Evolutionary conservation across 1,140 invertebrate species (phyloP), one percentile per base, ranked within the genome.

Genomic region (Dinoponera quadriceps): DNA sequence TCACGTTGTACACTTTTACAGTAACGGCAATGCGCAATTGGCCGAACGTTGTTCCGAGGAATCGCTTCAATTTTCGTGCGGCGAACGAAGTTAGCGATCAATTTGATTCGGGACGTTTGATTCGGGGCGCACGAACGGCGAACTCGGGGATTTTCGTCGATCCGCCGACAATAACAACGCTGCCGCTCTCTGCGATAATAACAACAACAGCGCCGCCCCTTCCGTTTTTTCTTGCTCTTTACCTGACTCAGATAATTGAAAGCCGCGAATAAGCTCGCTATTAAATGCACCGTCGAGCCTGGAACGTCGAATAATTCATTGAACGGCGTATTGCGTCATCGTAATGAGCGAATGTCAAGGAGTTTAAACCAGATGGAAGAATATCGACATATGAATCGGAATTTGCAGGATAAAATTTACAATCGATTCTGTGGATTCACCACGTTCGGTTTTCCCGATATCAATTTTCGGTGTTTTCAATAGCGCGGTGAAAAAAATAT

Each of bases 391-490:
- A 5, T 13, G 22, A 59, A 29, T 20, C 51, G 13, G n/a, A 57
- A 78, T 44, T 55, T 69, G 22, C 38, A 69, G 44, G 59, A 48
- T 59, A 57, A 57, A 80, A 71, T 69, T 71, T 57, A 69, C 63
- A 44, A 25, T 80, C 69, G 44, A 80, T 80, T 22, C 51, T 55
- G 51, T 11, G 65, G 5, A 71, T 59, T 71, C 13, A 48, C n/a
- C n/a, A 27, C 29, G 51, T 9, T n/a, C 49, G 69, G 69, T 71
- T 80, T 29, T 11, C 9, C 33, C 51, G 59, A 57, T 69, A 57
- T 57, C 33, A 69, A 80, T 80, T 69, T 80, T 59, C 65, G 59
- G 48, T 71, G 16, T 66, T 54, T 80, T 3, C 51, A 60, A 60
- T 48, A 59, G 55, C 71, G 27, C 14, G 22, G 20, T 54, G 16